Evolutionary conservation across 2,888 invertebrate genomes (phyloP), one percentile per base, ranked within the genome.

Genomic region (Andricus curvator): DNA sequence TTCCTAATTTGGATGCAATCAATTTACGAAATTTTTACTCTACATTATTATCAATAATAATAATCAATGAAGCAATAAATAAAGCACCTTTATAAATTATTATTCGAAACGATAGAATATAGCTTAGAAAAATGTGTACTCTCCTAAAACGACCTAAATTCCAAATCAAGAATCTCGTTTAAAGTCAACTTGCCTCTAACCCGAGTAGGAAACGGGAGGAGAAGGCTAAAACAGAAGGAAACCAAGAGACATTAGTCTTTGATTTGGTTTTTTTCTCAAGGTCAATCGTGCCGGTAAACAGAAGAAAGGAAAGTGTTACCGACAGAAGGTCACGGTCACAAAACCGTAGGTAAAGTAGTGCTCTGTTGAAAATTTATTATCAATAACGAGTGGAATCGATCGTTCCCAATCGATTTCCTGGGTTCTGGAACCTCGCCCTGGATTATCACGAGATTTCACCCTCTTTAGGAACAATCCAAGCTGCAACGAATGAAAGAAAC

Each of bases 291-390:
- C 64, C 62, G 77, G 78, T 44, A 78, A 67, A 78, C 20, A 78
- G 33, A 37, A 51, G 41, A 66, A 33, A 78, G 17, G n/a, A 78
- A 67, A 68, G 64, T 70, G 64, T 82, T 78, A 80, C 79, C 79
- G 77, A 60, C 76, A 48, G 78, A 80, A 81, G 83, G 80, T 83
- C 81, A 82, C 33, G 82, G 80, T 65, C 83, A 78, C 67, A 41
- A 68, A 64, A 77, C 29, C 44, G 76, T 82, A 67, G 78, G 41
- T 78, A 78, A 78, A 17, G 22, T 77, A 82, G 70, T 68, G 51
- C 74, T 80, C 74, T 62, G 56, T 66, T 48, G 37, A 13, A 56
- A 74, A 56, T 74, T 74, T 74, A 74, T 56, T 48, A 65, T 64
- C 62, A 77, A 25, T 77, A 13, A 77, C 77, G 15, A 77, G 77